Conservation (phyloP, 37 sponge, comb jelly and placozoan species). For the Ephydatia muelleri region DNA sequence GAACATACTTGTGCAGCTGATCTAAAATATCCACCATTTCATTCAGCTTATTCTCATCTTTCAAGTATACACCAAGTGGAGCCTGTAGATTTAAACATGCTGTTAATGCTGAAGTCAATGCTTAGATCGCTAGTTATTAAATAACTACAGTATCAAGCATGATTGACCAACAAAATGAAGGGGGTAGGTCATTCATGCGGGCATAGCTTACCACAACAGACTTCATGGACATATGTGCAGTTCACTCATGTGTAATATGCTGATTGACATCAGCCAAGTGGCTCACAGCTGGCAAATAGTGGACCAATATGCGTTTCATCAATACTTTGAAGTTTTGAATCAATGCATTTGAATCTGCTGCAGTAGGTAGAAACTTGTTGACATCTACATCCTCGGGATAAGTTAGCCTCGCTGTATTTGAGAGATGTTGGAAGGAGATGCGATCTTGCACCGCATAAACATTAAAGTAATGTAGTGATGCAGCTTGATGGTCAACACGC, state of each 20-base stretch:
- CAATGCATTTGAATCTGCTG: neutral
- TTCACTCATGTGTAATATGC: constrained; percentile 15
- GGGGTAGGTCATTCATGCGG: no score
- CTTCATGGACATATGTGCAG: constrained; percentile 30
- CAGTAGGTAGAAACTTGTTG: neutral
- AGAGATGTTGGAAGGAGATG: neutral
- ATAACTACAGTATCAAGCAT: no score
- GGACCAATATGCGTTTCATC: neutral
- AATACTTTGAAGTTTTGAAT: neutral
- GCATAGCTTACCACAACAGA: constrained; percentile 36
- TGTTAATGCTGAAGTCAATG: neutral
- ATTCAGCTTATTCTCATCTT: constrained; percentile 26
- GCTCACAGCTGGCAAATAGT: neutral
- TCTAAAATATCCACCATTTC: constrained; percentile 49
- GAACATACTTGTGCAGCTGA: constrained; percentile 18
- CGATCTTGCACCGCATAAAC: neutral
- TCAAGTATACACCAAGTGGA: constrained; percentile 34
- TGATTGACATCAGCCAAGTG: neutral
- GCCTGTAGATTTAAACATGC: constrained; percentile 2
- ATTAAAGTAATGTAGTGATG: neutral
- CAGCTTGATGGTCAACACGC: neutral
- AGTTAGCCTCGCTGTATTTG: neutral
- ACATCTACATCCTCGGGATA: neutral
- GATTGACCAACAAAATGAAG: no score
- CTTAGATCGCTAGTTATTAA: neutral